These are phyloP conservation scores for Glandiceps talaboti DNA, from an alignment of 53 echinoderm and acorn worm species.

Conservation along the genomic window DNA sequence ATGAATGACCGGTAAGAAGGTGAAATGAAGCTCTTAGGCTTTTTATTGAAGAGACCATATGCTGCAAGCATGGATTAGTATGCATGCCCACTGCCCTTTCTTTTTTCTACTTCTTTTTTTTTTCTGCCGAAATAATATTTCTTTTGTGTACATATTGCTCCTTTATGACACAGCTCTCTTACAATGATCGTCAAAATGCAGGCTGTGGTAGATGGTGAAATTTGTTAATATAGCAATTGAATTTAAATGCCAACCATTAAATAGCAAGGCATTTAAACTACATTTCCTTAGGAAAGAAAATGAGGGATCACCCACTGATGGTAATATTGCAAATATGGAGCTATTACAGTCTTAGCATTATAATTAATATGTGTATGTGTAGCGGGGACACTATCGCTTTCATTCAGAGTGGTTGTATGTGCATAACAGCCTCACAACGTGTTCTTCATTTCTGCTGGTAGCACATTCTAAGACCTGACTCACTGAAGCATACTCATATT, in stretches of 20 bases:
- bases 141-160: not conserved
- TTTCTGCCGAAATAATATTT: not conserved
- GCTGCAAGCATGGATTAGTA: not conserved
- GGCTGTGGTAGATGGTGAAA: not conserved
- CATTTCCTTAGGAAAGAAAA: not conserved
- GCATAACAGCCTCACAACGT: not conserved
- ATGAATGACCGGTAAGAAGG: not conserved
- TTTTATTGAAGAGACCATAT: not conserved
- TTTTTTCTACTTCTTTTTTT: too few relatives aligned
- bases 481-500: not conserved
- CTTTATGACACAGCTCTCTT: not conserved
- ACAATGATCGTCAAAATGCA: not conserved
- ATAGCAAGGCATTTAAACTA: not conserved
- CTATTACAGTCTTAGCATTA: not conserved
- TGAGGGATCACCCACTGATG: not conserved
- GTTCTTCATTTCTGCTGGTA: not conserved
- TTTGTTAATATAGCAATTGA: not conserved
- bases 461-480: not conserved
- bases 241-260: not conserved
- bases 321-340: not conserved
- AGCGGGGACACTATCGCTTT: not conserved
- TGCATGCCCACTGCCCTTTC: constrained; percentile 1
- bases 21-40: not conserved
- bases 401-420: not conserved
- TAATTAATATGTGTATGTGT: not conserved